These are phyloP conservation scores for Cardiocondyla obscurior DNA, from an alignment of 1,140 invertebrate genomes.

Conservation along the genomic window DNA sequence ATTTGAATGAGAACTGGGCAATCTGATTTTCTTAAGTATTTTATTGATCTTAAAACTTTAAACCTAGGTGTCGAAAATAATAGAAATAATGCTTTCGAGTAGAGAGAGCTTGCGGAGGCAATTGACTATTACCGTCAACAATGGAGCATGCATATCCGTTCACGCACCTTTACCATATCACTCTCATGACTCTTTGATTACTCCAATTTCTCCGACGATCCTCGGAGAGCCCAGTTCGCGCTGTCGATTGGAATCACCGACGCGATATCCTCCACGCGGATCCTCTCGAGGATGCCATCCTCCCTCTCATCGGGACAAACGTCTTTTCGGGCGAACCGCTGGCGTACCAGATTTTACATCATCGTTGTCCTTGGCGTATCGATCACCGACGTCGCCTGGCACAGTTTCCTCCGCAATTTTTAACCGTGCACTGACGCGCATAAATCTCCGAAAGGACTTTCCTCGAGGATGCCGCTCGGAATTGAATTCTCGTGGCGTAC, in stretches of 20 bases:
- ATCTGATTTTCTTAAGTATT: background rate
- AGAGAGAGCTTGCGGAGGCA: background rate
- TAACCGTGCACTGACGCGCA: conserved; percentile 24
- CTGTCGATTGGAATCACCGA: conserved; percentile 45
- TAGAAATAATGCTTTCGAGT: background rate
- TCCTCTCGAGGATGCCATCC: conserved; percentile 14
- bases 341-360: background rate
- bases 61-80: background rate
- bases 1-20: background rate
- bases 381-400: background rate
- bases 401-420: background rate
- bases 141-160: background rate
- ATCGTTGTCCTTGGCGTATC: conserved; percentile 1
- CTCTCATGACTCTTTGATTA: conserved; percentile 10
- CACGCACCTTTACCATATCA: conserved; percentile 41
- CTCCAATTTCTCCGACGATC: background rate
- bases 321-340: background rate
- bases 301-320: conserved; percentile 5
- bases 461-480: conserved; percentile 10
- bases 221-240: background rate
- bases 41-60: background rate
- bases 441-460: background rate
- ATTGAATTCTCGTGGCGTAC: background rate
- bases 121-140: background rate
- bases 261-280: conserved; percentile 4